These are phyloP conservation scores for Eospalax fontanierii DNA, from an alignment of 2,797 vertebrate species.

Conservation along the genomic window DNA sequence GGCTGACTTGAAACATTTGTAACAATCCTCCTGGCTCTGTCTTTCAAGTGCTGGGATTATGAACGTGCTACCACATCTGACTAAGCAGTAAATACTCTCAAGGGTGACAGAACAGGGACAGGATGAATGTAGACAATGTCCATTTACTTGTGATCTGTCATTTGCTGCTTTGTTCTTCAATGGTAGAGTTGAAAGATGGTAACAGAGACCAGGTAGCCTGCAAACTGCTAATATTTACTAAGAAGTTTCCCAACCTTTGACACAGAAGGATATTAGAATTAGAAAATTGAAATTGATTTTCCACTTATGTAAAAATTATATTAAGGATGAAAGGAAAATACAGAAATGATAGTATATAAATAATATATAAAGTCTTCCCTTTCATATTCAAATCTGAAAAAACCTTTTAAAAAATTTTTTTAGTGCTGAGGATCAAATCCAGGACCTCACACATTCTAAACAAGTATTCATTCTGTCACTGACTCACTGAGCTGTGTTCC, in stretches of 20 bases:
- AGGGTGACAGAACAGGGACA: background rate
- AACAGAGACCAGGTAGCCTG: background rate
- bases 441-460: background rate
- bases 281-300: conserved; percentile 54
- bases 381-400: conserved; percentile 68
- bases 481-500: background rate
- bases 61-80: background rate
- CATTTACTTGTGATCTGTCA: background rate
- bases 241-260: background rate
- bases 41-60: background rate
- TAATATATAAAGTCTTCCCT: conserved; percentile 53
- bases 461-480: background rate
- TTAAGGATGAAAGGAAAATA: background rate
- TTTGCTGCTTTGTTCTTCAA: background rate
- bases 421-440: background rate
- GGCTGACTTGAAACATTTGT: background rate
- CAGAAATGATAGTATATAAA: conserved; percentile 55
- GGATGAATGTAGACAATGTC: background rate
- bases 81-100: background rate
- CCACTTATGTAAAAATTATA: conserved; percentile 42
- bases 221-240: background rate
- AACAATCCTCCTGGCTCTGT: background rate
- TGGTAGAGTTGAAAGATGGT: background rate
- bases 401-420: background rate
- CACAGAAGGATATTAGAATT: background rate